Base-by-base conservation (phyloP, 2,797 vertebrate genomes). In the Lerista edwardsae region DNA sequence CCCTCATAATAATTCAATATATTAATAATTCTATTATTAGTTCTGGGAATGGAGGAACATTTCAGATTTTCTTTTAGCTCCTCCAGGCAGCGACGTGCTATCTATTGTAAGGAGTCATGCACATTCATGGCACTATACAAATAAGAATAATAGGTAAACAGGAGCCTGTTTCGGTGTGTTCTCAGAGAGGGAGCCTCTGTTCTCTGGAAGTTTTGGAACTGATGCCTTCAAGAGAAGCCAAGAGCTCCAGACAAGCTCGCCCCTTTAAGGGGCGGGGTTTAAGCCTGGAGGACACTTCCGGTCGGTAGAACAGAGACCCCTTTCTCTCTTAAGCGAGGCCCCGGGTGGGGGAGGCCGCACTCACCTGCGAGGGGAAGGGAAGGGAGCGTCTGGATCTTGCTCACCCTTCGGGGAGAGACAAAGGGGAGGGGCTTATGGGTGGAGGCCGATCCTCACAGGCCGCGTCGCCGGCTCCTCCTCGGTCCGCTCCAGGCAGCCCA, bases 401-500 rank as follows among this genome's bases (percentile, higher is more conserved):
- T 34, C 5, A 15, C 72, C 2, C 25, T 29, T 34, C n/a, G 3
- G 57, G 67, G 25, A 19, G 23, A 21, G 61, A 4, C 4, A 31
- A 6, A 29, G 17, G 10, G 51, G 68, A 4, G 75, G 15, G 23
- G 27, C 14, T 17, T 10, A 1, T 8, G 23, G 10, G 34, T 6
- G 23, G 36, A 36, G 62, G 61, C 36, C 21, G 62, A 5, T n/a
- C 6, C 41, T 78, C 44, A 80, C 5, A 80, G 31, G 86, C 71
- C 36, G 69, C 79, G 64, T 14, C 51, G 80, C 44, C 59, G 51
- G 17, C 36, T 27, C 85, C 72, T 41, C 88, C 47, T 67, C 67
- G 75, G 72, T 82, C 75, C 57, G 4, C 84, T 79, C 84, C 82
- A 44, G 64, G 82, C 76, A 27, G 69, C 31, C 34, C 59, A n/a